Conservation (phyloP, 2,888 invertebrate genomes). For the Priocnemis perturbator region DNA sequence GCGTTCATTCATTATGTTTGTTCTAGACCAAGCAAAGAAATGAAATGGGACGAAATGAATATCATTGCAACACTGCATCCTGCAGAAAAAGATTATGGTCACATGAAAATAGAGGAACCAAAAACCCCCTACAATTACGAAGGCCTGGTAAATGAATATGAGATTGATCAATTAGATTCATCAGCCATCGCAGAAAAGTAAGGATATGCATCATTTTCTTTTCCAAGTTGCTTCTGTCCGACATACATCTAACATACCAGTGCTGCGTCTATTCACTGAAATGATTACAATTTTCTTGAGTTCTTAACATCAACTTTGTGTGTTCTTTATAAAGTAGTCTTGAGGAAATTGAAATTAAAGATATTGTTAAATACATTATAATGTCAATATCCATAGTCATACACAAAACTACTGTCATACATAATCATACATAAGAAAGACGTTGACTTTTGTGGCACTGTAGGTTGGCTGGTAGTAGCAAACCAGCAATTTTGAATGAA, state of each 20-base stretch:
- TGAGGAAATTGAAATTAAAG: too few species aligned
- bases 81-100: conserved; percentile 98
- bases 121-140: conserved; percentile 92
- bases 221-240: neutral
- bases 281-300: too few species aligned
- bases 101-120: conserved; percentile 99
- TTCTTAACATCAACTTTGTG: too few species aligned
- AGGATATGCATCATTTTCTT: conserved; percentile 22
- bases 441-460: conserved; percentile 15
- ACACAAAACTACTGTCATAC: too few species aligned
- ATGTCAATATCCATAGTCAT: neutral
- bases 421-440: too few species aligned
- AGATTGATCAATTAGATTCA: conserved; percentile 81
- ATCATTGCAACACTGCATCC: conserved; percentile 99
- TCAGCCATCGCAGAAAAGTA: conserved; percentile 87
- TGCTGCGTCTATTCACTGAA: too few species aligned
- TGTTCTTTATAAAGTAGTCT: too few species aligned
- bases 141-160: conserved; percentile 79
- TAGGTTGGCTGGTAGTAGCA: conserved; percentile 73
- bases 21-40: conserved; percentile 76
- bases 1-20: too few species aligned
- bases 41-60: conserved; percentile 99
- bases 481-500: conserved; percentile 76
- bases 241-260: neutral
- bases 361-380: too few species aligned